phyloP scores from a whole-genome alignment of 2,888 invertebrate species.

The Lasioglossum leucozonium region DNA sequence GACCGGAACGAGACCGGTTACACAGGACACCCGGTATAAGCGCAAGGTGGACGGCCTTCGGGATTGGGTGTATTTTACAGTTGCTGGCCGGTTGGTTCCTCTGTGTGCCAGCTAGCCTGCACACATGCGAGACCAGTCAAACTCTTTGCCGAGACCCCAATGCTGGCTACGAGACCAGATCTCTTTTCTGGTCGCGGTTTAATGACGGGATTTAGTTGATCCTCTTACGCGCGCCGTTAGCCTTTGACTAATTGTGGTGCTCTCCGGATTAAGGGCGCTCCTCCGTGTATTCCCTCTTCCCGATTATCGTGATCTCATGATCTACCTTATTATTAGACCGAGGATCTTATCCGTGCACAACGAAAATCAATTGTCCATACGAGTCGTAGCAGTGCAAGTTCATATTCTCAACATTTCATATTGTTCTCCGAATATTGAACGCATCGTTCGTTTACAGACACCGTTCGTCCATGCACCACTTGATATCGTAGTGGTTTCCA shows the following conservation, averaged over 20 bases:
- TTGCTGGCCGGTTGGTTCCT: conserved; percentile 30
- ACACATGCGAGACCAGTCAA: conserved; percentile 30
- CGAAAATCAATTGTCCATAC: not conserved
- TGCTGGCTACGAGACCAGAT: conserved; percentile 4
- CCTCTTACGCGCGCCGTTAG: conserved; percentile 17
- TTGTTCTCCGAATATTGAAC: too few relatives aligned
- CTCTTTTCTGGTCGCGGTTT: conserved; percentile 30
- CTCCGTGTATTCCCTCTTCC: not conserved
- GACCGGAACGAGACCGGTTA: conserved; percentile 68
- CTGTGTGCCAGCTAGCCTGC: conserved; percentile 10
- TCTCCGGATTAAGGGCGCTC: not conserved
- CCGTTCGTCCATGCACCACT: too few relatives aligned
- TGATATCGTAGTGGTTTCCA: too few relatives aligned
- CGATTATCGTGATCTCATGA: not conserved
- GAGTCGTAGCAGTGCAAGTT: too few relatives aligned
- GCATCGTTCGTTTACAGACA: too few relatives aligned
- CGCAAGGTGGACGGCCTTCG: conserved; percentile 76
- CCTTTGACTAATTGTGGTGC: conserved; percentile 16
- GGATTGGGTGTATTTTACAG: conserved; percentile 75
- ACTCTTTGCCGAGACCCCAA: conserved; percentile 27
- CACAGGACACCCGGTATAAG: conserved; percentile 68
- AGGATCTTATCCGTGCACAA: not conserved
- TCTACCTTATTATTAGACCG: not conserved
- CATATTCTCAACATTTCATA: too few relatives aligned
- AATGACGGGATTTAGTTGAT: conserved; percentile 10